phyloP scores from a whole-genome alignment of 2,797 vertebrate genomes.

The Sylvilagus floridanus region DNA sequence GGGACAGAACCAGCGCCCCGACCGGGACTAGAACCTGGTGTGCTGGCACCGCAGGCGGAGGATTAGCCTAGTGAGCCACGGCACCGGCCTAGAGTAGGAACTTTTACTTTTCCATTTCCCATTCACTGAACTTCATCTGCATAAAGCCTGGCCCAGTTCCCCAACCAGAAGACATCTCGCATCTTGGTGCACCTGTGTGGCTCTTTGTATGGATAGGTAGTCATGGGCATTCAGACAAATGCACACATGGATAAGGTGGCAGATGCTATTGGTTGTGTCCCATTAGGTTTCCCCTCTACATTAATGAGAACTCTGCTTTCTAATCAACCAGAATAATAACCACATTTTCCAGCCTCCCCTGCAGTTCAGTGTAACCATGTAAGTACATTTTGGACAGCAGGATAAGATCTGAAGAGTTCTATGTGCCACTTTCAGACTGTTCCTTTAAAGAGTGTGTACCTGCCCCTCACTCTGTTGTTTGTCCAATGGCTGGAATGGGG shows the following conservation, averaged over 20 bases:
- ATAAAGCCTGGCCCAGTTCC: too few species aligned
- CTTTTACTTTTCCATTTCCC: slow-evolving; percentile 31
- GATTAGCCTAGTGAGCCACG: too few species aligned
- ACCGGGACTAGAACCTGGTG: too few species aligned
- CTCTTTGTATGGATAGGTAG: background rate
- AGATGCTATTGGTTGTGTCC: background rate
- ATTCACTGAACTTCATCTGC: background rate
- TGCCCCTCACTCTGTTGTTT: background rate
- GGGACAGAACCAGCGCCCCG: too few species aligned
- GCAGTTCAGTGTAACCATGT: background rate
- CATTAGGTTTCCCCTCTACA: background rate
- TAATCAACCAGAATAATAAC: background rate
- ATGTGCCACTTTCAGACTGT: background rate
- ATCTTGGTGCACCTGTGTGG: background rate
- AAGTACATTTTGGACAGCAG: background rate
- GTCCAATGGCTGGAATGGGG: background rate
- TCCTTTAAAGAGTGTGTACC: background rate
- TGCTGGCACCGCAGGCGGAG: too few species aligned
- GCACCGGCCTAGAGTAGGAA: background rate
- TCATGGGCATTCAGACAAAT: background rate
- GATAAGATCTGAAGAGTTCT: background rate
- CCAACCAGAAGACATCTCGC: background rate
- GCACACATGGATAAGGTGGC: background rate
- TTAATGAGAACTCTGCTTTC: slow-evolving; percentile 15
- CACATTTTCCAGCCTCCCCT: background rate